Conservation (phyloP, 2,888 invertebrate species). For the Chesias legatella region DNA sequence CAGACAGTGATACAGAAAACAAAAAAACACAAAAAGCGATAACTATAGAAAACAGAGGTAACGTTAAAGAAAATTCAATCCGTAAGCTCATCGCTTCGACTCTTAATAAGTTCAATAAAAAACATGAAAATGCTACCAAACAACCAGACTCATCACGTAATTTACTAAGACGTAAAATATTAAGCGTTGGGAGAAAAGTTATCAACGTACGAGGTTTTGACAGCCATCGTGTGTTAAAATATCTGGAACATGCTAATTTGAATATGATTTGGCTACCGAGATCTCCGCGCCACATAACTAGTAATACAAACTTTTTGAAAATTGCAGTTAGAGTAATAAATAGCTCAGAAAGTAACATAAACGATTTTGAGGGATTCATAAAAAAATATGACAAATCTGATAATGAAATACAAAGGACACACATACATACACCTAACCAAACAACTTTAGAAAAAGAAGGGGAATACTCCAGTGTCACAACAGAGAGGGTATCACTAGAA, state of each 20-base stretch:
- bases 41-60: neutral
- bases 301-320: constrained; percentile 43
- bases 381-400: constrained; percentile 8
- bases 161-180: constrained; percentile 57
- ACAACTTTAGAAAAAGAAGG: too few species aligned
- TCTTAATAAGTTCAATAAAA: constrained; percentile 5
- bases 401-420: constrained; percentile 8
- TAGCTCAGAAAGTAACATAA: constrained; percentile 15
- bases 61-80: neutral
- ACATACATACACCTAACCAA: too few species aligned
- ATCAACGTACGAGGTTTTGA: constrained; percentile 50
- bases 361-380: constrained; percentile 37
- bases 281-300: constrained; percentile 20
- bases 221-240: constrained; percentile 57
- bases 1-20: constrained; percentile 42
- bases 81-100: constrained; percentile 2
- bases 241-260: constrained; percentile 58
- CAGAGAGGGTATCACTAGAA: too few species aligned
- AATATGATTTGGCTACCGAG: constrained; percentile 51
- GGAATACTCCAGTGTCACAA: too few species aligned
- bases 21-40: constrained; percentile 18
- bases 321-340: constrained; percentile 47
- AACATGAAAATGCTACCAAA: constrained; percentile 8
- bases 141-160: constrained; percentile 28
- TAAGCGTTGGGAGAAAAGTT: constrained; percentile 64